Base-by-base conservation (phyloP, 2,797 vertebrate genomes). In the Acanthurus tractus region DNA sequence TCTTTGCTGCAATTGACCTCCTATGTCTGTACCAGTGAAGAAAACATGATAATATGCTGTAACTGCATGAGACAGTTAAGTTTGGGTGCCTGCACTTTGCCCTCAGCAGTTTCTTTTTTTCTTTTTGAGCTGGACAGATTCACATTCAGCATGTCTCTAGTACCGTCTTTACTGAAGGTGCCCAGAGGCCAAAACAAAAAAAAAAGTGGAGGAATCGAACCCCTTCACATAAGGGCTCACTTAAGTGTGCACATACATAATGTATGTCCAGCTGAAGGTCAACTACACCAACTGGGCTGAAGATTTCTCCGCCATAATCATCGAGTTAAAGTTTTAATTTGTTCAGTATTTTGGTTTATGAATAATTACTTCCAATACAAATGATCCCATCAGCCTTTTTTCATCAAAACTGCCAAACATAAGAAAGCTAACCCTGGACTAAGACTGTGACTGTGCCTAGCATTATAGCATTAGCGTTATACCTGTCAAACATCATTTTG, bases 111-210 rank as follows among this genome's bases (percentile, higher is more conserved):
- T 50, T 45, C 44, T 69, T 52, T 49, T 69, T 22, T 23, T 69
- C 52, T 54, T 42, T 68, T 25, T 23, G 63, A 66, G 58, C 53
- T 52, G 68, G 11, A 62, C 2, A 40, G 45, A 67, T 42, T 75
- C 67, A 46, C 38, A 52, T 34, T 61, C 49, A 59, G 22, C 20
- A 44, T 45, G 56, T 7, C n/a, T 57, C 34, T 14, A 0, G 8
- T 36, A 8, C 9, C 15, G 22, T 66, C 52, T 63, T 58, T 40
- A 63, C 53, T 54, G 57, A 40, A 48, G 34, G 52, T 36, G 20
- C 65, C 74, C 42, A 44, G 13, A 63, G 58, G 56, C 63, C 58
- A 68, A 68, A 78, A 78, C 53, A 81, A 68, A 76, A 48, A 54
- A 54, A 80, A 36, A 29, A 29, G 45, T 22, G 56, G 25, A 67